These are phyloP conservation scores for Tupaia tana DNA, from an alignment of 2,113 vertebrate genomes.

Conservation along the genomic window DNA sequence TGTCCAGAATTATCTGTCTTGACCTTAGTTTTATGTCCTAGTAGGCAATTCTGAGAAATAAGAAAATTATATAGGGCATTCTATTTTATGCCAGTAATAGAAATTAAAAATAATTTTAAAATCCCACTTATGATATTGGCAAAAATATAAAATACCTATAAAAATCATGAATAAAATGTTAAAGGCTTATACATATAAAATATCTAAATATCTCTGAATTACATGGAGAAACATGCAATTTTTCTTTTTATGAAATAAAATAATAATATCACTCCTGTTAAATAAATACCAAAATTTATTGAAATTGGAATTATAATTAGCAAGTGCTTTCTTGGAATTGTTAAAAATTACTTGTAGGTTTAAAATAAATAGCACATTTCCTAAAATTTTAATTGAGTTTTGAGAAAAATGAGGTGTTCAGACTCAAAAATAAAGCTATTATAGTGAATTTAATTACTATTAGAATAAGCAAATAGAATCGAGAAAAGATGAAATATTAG, in stretches of 20 bases:
- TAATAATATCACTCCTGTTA: neutral
- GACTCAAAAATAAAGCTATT: neutral
- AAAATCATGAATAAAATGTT: neutral
- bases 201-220: neutral
- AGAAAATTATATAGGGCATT: slow-evolving; percentile 15
- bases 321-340: neutral
- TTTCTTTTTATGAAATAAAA: neutral
- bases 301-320: neutral
- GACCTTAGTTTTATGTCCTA: neutral
- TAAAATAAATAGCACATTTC: neutral
- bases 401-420: neutral
- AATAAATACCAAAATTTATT: neutral
- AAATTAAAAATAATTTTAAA: neutral
- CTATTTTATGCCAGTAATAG: neutral
- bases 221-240: neutral
- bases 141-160: neutral
- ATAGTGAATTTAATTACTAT: neutral
- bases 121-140: neutral
- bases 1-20: neutral
- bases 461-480: neutral
- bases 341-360: neutral
- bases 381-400: neutral
- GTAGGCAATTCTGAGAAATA: neutral
- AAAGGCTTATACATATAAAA: rapidly evolving
- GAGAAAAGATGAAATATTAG: neutral